Base-by-base conservation (phyloP, 2,888 invertebrate species). In the Orchesellides sinensis region DNA sequence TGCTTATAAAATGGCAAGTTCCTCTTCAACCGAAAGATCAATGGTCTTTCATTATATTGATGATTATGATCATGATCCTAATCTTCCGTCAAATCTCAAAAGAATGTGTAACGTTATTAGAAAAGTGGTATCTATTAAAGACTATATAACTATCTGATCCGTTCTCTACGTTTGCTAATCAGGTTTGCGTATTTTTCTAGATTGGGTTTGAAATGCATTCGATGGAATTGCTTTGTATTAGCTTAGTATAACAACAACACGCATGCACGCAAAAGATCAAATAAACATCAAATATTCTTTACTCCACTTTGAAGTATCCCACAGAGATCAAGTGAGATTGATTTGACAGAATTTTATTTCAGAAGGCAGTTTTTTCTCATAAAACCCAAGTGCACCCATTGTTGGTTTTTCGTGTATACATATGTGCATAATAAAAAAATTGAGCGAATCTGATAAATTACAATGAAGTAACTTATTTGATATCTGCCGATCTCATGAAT, bases 401-500 rank as follows among this genome's bases (percentile, higher is more conserved):
- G 40, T 40, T 40, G n/a, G 1, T 8, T 40, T 5, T 2, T 2
- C 1, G 40, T 10, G n/a, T 5, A n/a, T 10, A n/a, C 14, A 10
- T 14, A 40, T 5, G 10, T 5, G 40, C 10, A 40, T n/a, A 14
- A 40, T 8, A 40, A 40, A 40, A n/a, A 40, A 40, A 14, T 40
- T 40, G 40, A 40, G 40, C 10, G 2, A 5, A 40, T 10, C 14
- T 40, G 40, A 40, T 12, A 35, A 4, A 40, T 40, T 40, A 14
- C 10, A 14, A 40, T 32, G 10, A 14, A 2, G 10, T 5, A 59
- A 12, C 27, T 29, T 23, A 78, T 61, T 69, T 68, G 61, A 78
- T 35, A 49, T 61, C 45, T 78, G 61, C 78, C 69, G 78, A 78
- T 52, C 69, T 69, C 68, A 32, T 77, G 32, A 77, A 77, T 75